These are phyloP conservation scores for Andrena praecox DNA, from an alignment of 2,888 invertebrate genomes.

Conservation along the genomic window DNA sequence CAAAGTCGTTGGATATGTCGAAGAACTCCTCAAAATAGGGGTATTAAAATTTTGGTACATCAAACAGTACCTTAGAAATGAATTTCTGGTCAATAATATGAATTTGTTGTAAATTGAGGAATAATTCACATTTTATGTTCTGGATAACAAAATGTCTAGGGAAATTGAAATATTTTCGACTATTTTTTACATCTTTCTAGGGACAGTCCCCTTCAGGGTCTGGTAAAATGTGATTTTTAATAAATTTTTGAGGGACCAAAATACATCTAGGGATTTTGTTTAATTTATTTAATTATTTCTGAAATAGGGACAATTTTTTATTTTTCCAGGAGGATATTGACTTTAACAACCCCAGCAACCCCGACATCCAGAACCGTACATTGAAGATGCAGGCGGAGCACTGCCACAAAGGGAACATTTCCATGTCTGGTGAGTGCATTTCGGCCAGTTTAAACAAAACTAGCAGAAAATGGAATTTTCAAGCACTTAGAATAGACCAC, in stretches of 20 bases:
- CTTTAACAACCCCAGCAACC: slow-evolving; percentile 72
- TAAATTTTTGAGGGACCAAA: background rate
- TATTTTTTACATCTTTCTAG: too few relatives aligned
- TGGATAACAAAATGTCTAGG: too few relatives aligned
- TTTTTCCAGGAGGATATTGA: slow-evolving; percentile 75
- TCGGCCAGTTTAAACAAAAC: background rate
- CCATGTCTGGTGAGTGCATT: slow-evolving; percentile 44
- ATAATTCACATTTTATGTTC: too few relatives aligned
- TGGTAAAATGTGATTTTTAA: too few relatives aligned
- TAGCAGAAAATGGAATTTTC: background rate
- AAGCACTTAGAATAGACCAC: background rate
- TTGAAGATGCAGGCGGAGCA: slow-evolving; percentile 71
- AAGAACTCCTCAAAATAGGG: background rate
- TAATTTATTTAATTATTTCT: background rate
- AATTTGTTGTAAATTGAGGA: too few relatives aligned
- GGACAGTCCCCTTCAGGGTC: too few relatives aligned
- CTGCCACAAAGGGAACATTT: slow-evolving; percentile 74
- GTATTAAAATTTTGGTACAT: too few relatives aligned
- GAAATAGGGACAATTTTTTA: background rate
- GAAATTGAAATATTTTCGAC: too few relatives aligned
- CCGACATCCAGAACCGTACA: slow-evolving; percentile 75
- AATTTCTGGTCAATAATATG: too few relatives aligned
- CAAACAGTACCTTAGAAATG: too few relatives aligned
- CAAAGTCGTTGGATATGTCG: background rate
- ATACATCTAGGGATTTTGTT: background rate